Base-by-base conservation (phyloP, 2,113 vertebrate species). In the Hepsetus odoe region DNA sequence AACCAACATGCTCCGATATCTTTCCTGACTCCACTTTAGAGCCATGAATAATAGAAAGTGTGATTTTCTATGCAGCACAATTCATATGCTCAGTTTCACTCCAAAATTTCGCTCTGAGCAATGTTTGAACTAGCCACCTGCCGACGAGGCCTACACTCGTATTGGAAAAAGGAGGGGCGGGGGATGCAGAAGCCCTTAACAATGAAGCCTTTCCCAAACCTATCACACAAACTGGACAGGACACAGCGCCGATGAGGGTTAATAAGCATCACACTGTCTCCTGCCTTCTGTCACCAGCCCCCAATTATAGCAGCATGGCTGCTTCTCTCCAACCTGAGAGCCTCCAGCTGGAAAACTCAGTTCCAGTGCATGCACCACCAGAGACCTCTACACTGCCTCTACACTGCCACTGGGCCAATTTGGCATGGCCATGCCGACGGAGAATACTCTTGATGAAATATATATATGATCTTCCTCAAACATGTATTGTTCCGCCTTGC, bases 251-350 rank as follows among this genome's bases (percentile, higher is more conserved):
- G 88, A 92, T 88, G 87, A 89, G 90, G 89, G 90, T 91, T 91
- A 91, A 88, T 90, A 91, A 88, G 89, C 87, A 79, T 89, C 86
- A 86, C 86, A 82, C 85, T 86, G 82, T 82, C 85, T 80, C 87
- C 13, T 89, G 88, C 85, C 83, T 90, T 82, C 82, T 90, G 91
- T 90, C 92, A 89, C 91, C 83, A 80, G 85, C 86, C 88, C 51
- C 92, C 91, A 92, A 93, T 93, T 93, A 93, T 90, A 90, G 87
- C 83, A 87, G 89, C 88, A 87, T 86, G 91, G 89, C 86, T 92
- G 88, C 85, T 85, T 86, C 84, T 86, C 88, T 86, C 66, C 84
- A 85, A 92, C 90, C 92, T 91, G 90, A 90, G 87, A 87, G 85
- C 88, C 59, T 73, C 86, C 85, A 89, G 86, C 90, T 91, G 89